phyloP scores from a whole-genome alignment of 2,888 invertebrate species.

The Monopis laevigella region DNA sequence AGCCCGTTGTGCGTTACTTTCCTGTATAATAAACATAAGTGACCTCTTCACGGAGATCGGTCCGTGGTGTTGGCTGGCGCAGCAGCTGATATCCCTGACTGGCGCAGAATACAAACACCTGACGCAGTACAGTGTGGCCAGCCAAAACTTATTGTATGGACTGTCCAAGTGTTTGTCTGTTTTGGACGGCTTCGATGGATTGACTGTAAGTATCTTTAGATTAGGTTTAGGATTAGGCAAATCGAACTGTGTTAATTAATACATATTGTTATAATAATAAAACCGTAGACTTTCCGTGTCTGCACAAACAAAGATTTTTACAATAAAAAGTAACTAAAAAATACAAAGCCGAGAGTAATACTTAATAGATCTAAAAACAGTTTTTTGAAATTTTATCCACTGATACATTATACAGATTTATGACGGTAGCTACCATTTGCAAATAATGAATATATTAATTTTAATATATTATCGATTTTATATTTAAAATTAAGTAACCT shows the following conservation, averaged over 20 bases:
- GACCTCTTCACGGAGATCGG: conserved; percentile 28
- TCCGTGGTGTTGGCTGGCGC: conserved; percentile 44
- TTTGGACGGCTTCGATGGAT: conserved; percentile 28
- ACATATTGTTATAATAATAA: too few relatives aligned
- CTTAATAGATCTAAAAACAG: too few relatives aligned
- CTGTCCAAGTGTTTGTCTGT: conserved; percentile 30
- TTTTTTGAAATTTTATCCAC: too few relatives aligned
- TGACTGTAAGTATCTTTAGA: conserved; percentile 23
- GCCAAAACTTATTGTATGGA: conserved; percentile 31
- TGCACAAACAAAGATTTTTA: too few relatives aligned
- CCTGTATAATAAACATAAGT: conserved; percentile 27
- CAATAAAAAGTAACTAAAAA: too few relatives aligned
- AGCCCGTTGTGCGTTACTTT: conserved; percentile 38
- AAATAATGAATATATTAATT: too few relatives aligned
- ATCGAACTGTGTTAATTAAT: neutral
- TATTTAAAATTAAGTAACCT: too few relatives aligned
- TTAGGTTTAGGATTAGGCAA: neutral
- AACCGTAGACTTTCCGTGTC: too few relatives aligned
- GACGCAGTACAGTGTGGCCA: conserved; percentile 17
- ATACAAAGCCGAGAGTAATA: too few relatives aligned
- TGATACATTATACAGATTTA: too few relatives aligned
- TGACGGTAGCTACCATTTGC: too few relatives aligned
- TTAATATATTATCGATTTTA: too few relatives aligned
- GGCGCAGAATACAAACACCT: conserved; percentile 19
- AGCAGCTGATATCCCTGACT: conserved; percentile 30